Evolutionary conservation across 1,140 invertebrate species (phyloP).

Genomic region (Drosophila neocordata): DNA sequence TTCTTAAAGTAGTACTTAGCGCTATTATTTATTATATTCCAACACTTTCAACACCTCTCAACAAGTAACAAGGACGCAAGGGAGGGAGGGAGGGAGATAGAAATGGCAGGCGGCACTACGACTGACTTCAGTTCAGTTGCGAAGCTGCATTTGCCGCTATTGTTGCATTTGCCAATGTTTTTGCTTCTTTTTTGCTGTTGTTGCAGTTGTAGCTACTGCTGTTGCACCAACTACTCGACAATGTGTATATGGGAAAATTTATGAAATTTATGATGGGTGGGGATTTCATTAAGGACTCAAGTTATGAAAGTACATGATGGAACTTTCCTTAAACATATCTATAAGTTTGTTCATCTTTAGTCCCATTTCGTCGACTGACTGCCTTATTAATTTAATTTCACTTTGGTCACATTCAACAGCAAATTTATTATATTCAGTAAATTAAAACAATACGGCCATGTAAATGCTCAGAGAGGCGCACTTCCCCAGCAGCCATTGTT

Average conservation of each 20-base stretch:
- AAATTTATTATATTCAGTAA: slow-evolving; percentile 58
- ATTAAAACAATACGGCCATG: slow-evolving; percentile 79
- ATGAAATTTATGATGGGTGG: slow-evolving; percentile 74
- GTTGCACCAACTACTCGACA: slow-evolving; percentile 50
- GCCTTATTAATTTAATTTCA: slow-evolving; percentile 27
- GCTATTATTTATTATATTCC: slow-evolving; percentile 82
- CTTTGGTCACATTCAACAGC: slow-evolving; percentile 29
- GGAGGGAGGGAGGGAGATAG: slow-evolving; percentile 12
- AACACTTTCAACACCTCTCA: slow-evolving; percentile 82
- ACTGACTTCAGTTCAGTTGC: slow-evolving; percentile 22
- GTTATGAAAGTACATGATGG: slow-evolving; percentile 38
- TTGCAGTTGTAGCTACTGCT: slow-evolving; percentile 36
- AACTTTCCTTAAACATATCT: slow-evolving; percentile 16
- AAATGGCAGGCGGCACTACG: slow-evolving; percentile 9
- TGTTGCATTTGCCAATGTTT: slow-evolving; percentile 61
- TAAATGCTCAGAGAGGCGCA: slow-evolving; percentile 72
- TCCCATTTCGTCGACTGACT: background rate
- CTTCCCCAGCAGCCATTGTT: slow-evolving; percentile 66
- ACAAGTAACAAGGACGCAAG: too few species aligned
- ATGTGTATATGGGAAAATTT: slow-evolving; percentile 69
- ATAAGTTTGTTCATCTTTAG: background rate
- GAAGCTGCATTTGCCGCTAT: slow-evolving; percentile 37
- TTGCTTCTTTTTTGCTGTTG: slow-evolving; percentile 29
- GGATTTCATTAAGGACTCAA: slow-evolving; percentile 73
- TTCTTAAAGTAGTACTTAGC: slow-evolving; percentile 82